Percentiles rank a stretch among this genome's conserved stretches.
phyloP scores from a whole-genome alignment of 2,113 vertebrate genomes.

The Chaetodon auriga region DNA sequence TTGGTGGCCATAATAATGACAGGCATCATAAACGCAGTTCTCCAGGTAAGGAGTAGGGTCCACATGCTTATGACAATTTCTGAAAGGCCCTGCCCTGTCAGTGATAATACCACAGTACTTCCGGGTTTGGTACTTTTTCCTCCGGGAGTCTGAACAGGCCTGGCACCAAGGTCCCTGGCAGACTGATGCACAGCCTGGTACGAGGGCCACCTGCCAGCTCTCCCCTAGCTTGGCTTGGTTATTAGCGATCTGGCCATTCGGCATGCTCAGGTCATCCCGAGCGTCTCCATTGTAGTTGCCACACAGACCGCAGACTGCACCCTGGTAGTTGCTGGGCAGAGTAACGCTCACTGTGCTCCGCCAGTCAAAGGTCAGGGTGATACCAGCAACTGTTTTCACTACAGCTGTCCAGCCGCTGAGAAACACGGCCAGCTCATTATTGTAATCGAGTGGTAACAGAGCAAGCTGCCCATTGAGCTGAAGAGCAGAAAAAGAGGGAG shows the following conservation, averaged over 20 bases:
- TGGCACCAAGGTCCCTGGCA: constrained; percentile 61
- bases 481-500: constrained; percentile 42
- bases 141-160: constrained; percentile 62
- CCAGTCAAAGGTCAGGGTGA: constrained; percentile 80
- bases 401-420: constrained; percentile 64
- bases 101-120: constrained; percentile 77
- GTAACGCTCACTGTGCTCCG: constrained; percentile 51
- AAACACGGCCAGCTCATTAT: constrained; percentile 60
- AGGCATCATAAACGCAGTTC: constrained; percentile 78
- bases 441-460: constrained; percentile 70
- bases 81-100: constrained; percentile 75
- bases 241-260: constrained; percentile 32
- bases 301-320: constrained; percentile 75
- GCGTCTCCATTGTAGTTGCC: constrained; percentile 74
- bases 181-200: constrained; percentile 68
- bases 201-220: constrained; percentile 65
- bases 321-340: constrained; percentile 69
- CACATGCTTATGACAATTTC: constrained; percentile 62
- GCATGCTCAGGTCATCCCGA: constrained; percentile 72
- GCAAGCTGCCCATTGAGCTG: constrained; percentile 71
- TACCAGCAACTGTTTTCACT: constrained; percentile 74
- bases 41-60: constrained; percentile 74
- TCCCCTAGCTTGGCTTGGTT: constrained; percentile 60
- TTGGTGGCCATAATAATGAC: constrained; percentile 66
- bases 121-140: constrained; percentile 34